A percentile compares a stretch with the other conserved stretches of the same genome.
These are phyloP conservation scores for Apis mellifera DNA, from an alignment of 1,140 invertebrate species.

Conservation along the genomic window DNA sequence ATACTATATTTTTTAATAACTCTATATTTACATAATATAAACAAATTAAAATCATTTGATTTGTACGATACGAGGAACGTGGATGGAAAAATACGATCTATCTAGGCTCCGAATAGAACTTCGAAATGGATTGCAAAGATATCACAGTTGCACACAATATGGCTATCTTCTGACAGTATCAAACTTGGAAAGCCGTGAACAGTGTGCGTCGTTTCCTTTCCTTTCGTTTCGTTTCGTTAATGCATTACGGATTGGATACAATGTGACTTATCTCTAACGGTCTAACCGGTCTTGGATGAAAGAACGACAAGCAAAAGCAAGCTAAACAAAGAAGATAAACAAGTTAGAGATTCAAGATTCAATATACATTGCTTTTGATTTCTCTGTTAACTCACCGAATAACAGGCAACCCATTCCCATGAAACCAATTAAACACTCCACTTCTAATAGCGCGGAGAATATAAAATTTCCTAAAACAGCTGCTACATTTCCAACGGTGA, in stretches of 20 bases:
- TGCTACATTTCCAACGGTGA: conserved; percentile 73
- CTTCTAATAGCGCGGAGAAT: conserved; percentile 71
- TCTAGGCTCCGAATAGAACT: neutral
- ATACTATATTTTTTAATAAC: neutral
- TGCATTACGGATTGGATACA: conserved; percentile 9
- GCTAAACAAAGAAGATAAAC: conserved; percentile 33
- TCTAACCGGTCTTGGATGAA: conserved; percentile 59
- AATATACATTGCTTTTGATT: neutral
- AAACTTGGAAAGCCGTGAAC: neutral
- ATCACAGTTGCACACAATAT: neutral
- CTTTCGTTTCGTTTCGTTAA: neutral
- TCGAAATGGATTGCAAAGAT: neutral
- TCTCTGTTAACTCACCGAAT: conserved; percentile 61
- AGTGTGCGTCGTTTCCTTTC: neutral
- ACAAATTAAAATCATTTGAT: neutral
- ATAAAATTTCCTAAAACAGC: conserved; percentile 73
- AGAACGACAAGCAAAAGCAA: conserved; percentile 63
- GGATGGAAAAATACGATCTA: neutral
- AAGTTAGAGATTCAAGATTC: conserved; percentile 14
- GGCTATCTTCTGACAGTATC: neutral
- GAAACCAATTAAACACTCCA: conserved; percentile 69
- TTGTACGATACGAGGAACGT: neutral
- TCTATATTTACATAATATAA: neutral
- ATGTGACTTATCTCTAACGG: conserved; percentile 44
- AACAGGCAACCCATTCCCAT: conserved; percentile 71